A percentile compares a stretch with the other conserved stretches of the same genome.
phyloP scores from a whole-genome alignment of 2,797 vertebrate genomes.

The Sebastes matsubarae region DNA sequence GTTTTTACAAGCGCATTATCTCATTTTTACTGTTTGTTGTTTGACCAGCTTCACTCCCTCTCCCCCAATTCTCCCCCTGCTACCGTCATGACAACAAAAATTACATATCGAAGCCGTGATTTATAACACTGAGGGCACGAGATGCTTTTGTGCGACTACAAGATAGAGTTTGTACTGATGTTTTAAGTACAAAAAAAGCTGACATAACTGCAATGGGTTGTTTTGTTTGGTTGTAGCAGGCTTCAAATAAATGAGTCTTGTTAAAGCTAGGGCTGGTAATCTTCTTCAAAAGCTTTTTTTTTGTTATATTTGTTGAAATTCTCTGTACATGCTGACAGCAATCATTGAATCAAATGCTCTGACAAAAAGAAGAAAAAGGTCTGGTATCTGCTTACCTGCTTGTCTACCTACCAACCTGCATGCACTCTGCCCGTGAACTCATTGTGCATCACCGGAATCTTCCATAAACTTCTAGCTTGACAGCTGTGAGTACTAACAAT shows the following conservation, averaged over 20 bases:
- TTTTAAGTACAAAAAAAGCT: conserved; percentile 1
- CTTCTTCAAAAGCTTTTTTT: neutral
- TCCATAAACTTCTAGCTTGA: neutral
- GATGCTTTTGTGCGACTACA: conserved; percentile 14
- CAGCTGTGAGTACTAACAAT: neutral
- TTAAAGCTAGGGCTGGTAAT: neutral
- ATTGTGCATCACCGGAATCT: neutral
- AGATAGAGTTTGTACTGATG: conserved; percentile 11
- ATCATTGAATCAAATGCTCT: neutral
- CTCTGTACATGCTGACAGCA: neutral
- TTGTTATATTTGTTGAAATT: neutral
- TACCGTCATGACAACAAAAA: conserved; percentile 10
- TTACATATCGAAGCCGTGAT: conserved; percentile 17
- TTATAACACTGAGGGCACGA: conserved; percentile 8
- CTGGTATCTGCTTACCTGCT: neutral
- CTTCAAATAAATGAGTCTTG: neutral
- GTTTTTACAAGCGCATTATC: conserved; percentile 55
- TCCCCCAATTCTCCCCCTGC: neutral
- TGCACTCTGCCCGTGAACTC: neutral
- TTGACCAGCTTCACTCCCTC: conserved; percentile 49
- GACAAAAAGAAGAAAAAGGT: neutral
- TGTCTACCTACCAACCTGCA: neutral
- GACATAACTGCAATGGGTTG: neutral
- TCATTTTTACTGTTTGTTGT: conserved; percentile 45
- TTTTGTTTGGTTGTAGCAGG: neutral